Evolutionary conservation across 2,113 vertebrate genomes (phyloP).

Genomic region (Embiotoca jacksoni): DNA sequence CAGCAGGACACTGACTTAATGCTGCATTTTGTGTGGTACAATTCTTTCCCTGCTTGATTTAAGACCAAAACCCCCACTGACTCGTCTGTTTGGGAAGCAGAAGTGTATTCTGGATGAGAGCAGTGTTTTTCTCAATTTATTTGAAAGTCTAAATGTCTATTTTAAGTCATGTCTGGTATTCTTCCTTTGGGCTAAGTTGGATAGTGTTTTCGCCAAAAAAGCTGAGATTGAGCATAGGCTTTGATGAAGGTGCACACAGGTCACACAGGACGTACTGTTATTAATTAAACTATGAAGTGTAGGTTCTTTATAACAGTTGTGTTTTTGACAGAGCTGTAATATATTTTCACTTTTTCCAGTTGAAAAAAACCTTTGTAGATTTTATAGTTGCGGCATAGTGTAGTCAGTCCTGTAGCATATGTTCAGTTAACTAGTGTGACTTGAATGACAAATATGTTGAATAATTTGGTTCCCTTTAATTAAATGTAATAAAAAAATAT

Average conservation of each 20-base stretch:
- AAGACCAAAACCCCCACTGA: conserved; percentile 68
- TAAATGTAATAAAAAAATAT: neutral
- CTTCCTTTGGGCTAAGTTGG: conserved; percentile 59
- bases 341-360: conserved; percentile 2
- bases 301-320: conserved; percentile 8
- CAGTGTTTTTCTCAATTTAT: conserved; percentile 70
- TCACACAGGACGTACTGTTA: conserved; percentile 55
- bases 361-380: neutral
- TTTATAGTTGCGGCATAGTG: neutral
- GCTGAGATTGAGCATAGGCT: conserved; percentile 57
- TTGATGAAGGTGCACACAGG: conserved; percentile 44
- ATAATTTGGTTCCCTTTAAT: neutral
- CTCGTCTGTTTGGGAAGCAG: conserved; percentile 64
- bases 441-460: neutral
- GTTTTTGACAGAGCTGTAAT: neutral
- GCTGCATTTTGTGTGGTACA: conserved; percentile 50
- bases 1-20: conserved; percentile 69
- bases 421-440: neutral
- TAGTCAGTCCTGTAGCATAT: neutral
- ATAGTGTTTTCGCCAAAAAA: conserved; percentile 73
- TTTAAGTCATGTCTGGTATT: conserved; percentile 81
- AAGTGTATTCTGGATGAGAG: conserved; percentile 75
- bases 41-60: conserved; percentile 75
- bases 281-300: conserved; percentile 40
- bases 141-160: conserved; percentile 66